These are phyloP conservation scores for Agonopterix heracliana DNA, from an alignment of 2,888 invertebrate genomes.

Conservation along the genomic window DNA sequence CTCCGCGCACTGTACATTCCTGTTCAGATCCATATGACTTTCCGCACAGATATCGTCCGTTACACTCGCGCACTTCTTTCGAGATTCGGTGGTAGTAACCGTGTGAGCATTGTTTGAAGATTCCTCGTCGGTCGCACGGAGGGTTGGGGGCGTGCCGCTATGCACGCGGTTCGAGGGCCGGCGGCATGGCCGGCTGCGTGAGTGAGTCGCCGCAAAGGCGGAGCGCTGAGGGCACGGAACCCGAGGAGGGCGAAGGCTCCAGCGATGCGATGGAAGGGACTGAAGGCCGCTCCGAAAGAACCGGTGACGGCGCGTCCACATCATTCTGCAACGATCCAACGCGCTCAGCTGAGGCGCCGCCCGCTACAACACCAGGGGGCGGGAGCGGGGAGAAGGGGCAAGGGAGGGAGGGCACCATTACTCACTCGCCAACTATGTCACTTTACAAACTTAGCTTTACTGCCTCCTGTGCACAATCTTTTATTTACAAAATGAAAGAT, in stretches of 20 bases:
- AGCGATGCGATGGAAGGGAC: slow-evolving; percentile 41
- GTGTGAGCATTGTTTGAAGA: slow-evolving; percentile 9
- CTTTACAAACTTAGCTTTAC: slow-evolving; percentile 31
- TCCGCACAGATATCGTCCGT: slow-evolving; percentile 5
- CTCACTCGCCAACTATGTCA: slow-evolving; percentile 50
- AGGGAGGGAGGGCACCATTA: slow-evolving; percentile 50
- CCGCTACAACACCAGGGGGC: slow-evolving; percentile 50
- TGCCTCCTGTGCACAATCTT: slow-evolving; percentile 20
- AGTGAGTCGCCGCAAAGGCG: slow-evolving; percentile 14
- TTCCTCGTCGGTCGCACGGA: slow-evolving; percentile 16
- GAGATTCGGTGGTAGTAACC: slow-evolving; percentile 12
- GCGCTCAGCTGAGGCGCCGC: slow-evolving; percentile 64
- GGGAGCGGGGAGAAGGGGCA: slow-evolving; percentile 18
- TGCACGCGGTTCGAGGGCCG: slow-evolving; percentile 27
- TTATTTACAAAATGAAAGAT: background rate
- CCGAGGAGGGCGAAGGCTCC: slow-evolving; percentile 24
- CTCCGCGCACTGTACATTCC: slow-evolving; percentile 19
- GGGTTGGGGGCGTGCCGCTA: slow-evolving; percentile 25
- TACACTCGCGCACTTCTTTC: slow-evolving; percentile 8
- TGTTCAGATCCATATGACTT: slow-evolving; percentile 24
- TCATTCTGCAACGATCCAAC: slow-evolving; percentile 74
- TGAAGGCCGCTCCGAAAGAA: slow-evolving; percentile 51
- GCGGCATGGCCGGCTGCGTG: slow-evolving; percentile 10
- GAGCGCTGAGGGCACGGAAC: slow-evolving; percentile 11
- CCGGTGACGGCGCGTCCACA: slow-evolving; percentile 70